These are phyloP conservation scores for Montipora capitata DNA, from an alignment of 92 coral and sea anemone genomes.

Conservation along the genomic window DNA sequence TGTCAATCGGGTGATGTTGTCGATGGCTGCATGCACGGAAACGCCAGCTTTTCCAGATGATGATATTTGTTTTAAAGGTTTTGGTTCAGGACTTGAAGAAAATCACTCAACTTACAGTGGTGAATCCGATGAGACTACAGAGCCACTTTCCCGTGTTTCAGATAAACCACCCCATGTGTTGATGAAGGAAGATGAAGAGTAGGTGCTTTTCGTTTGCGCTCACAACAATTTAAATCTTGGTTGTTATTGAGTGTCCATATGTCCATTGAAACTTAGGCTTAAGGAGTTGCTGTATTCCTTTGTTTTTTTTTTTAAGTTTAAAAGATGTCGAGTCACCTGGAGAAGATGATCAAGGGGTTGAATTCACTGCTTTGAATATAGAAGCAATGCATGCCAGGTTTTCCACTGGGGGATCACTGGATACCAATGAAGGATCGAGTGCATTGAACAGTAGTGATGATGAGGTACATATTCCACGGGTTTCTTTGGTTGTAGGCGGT, in stretches of 20 bases:
- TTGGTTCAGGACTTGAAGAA: constrained; percentile 10
- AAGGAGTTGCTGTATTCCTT: too few species aligned
- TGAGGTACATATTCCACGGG: background rate
- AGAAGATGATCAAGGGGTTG: too few species aligned
- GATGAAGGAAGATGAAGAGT: constrained; percentile 30
- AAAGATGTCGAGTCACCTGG: background rate
- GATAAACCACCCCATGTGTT: constrained; percentile 24
- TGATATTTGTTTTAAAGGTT: constrained; percentile 21
- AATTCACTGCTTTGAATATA: too few species aligned
- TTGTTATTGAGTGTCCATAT: too few species aligned
- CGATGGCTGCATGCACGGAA: constrained; percentile 1
- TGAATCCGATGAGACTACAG: constrained; percentile 3
- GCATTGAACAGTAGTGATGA: background rate
- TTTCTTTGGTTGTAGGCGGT: background rate
- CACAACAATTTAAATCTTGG: too few species aligned
- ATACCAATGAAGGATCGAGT: background rate
- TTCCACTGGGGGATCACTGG: background rate
- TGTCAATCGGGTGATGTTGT: too few species aligned
- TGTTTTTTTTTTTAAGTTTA: too few species aligned
- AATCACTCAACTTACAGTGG: background rate
- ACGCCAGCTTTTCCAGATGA: constrained; percentile 32
- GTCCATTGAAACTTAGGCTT: too few species aligned
- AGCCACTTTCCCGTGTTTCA: constrained; percentile 24
- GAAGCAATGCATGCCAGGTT: background rate
- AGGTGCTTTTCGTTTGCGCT: constrained; percentile 12